Evolutionary conservation across 1,140 invertebrate species (phyloP).

Genomic region (Helicoverpa zea): DNA sequence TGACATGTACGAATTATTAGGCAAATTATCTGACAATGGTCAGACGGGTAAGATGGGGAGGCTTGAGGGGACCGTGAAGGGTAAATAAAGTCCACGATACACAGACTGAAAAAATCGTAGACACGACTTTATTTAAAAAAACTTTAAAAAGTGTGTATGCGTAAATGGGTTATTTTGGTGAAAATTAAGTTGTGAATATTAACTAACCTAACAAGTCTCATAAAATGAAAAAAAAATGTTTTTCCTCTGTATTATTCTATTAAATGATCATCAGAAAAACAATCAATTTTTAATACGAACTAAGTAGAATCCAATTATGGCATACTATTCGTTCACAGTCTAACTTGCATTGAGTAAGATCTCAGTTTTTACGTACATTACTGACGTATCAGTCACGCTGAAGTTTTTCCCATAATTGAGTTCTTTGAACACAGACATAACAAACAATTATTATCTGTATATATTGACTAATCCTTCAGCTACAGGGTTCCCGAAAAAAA

Average conservation of each 20-base stretch:
- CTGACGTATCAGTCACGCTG: not conserved
- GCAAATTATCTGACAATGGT: constrained; percentile 51
- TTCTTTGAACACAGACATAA: constrained; percentile 17
- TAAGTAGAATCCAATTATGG: not conserved
- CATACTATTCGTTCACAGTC: not conserved
- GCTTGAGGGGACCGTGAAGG: constrained; percentile 20
- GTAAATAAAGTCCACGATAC: constrained; percentile 52
- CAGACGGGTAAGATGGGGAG: constrained; percentile 39
- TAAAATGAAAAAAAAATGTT: too few species aligned
- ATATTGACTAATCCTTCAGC: constrained; percentile 66
- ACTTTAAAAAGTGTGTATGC: not conserved
- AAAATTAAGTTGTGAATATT: too few species aligned
- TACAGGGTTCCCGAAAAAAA: constrained; percentile 57
- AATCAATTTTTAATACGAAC: not conserved
- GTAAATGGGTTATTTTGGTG: too few species aligned
- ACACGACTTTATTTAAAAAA: not conserved
- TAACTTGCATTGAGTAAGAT: not conserved
- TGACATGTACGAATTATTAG: constrained; percentile 44
- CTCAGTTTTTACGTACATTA: not conserved
- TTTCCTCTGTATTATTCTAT: too few species aligned
- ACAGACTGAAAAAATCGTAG: constrained; percentile 12
- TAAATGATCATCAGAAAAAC: not conserved
- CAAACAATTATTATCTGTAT: constrained; percentile 53
- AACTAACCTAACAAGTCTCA: too few species aligned
- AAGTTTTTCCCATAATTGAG: not conserved